Evolutionary conservation across 2,797 vertebrate genomes (phyloP), one percentile per base, ranked within the genome.

Genomic region (Argentina silus): DNA sequence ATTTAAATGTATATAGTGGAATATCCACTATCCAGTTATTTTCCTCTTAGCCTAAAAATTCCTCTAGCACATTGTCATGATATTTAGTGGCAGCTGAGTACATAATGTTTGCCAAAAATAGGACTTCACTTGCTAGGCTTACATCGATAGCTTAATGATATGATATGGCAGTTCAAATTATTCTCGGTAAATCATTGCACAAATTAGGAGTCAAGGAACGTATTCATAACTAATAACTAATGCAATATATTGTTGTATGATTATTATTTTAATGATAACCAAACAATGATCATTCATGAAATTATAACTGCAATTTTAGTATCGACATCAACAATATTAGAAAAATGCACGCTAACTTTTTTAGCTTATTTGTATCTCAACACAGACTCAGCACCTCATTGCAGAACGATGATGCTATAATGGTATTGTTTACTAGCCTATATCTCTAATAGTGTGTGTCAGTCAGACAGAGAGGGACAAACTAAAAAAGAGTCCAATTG

Each of bases 91-190:
- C 84, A 86, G 78, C 77, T 79, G 78, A 76, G 81, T 56, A 75
- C 76, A 70, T 44, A 65, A 73, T 77, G 61, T 60, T 15, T 47
- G 43, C 79, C 73, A 89, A 74, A 84, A 87, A 88, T 84, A 87
- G 83, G 50, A 70, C 67, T 69, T 64, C 57, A 60, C 63, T 70
- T 81, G 21, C 55, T 43, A 70, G 83, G 81, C 56, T 55, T 62
- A 48, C 62, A 67, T 80, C 42, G 62, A 23, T 51, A 44, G 43
- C 60, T 63, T 51, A 69, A 44, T 3, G 27, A 64, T n/a, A n/a
- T 72, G 17, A 69, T 47, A 75, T 73, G 36, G 74, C 21, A 70
- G 43, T 77, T 59, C 51, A 73, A 48, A n/a, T 47, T 73, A 27
- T 72, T 69, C 10, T 7, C 6, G 43, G 66, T 53, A 63, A 55